These are phyloP conservation scores for Pachydiplax longipennis DNA, from an alignment of 2,888 invertebrate genomes.

Conservation along the genomic window DNA sequence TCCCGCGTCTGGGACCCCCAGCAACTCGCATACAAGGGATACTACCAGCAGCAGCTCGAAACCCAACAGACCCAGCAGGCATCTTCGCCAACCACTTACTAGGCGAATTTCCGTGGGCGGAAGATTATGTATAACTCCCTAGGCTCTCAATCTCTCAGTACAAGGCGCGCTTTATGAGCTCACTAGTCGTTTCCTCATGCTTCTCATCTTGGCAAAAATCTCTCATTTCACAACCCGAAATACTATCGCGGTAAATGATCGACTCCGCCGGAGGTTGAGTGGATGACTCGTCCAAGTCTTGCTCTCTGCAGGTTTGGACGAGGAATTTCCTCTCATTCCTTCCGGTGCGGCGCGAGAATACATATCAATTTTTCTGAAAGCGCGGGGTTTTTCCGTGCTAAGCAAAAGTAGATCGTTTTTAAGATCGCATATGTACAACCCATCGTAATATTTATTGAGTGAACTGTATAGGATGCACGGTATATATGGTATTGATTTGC, in stretches of 20 bases:
- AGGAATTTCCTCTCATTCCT: no score
- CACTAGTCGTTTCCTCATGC: not conserved
- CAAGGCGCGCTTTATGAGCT: not conserved
- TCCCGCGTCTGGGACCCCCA: constrained; percentile 69
- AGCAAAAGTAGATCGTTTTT: no score
- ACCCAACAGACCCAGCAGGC: constrained; percentile 45
- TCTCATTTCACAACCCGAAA: not conserved
- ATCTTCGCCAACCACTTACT: not conserved
- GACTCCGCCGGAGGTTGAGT: no score
- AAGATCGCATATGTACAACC: no score
- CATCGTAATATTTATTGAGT: no score
- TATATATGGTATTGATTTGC: no score
- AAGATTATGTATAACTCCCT: not conserved
- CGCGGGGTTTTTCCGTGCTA: no score
- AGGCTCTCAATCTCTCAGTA: not conserved
- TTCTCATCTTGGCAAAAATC: constrained; percentile 21
- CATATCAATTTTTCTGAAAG: no score
- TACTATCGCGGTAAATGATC: not conserved
- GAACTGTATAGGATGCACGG: no score
- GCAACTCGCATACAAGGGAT: constrained; percentile 54
- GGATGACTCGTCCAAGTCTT: no score
- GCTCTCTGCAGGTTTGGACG: no score
- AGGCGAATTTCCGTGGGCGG: not conserved
- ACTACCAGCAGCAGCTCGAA: constrained; percentile 49
- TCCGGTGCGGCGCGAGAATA: no score